Base-by-base conservation (phyloP, 2,113 vertebrate genomes). In the Proterorhinus semilunaris region DNA sequence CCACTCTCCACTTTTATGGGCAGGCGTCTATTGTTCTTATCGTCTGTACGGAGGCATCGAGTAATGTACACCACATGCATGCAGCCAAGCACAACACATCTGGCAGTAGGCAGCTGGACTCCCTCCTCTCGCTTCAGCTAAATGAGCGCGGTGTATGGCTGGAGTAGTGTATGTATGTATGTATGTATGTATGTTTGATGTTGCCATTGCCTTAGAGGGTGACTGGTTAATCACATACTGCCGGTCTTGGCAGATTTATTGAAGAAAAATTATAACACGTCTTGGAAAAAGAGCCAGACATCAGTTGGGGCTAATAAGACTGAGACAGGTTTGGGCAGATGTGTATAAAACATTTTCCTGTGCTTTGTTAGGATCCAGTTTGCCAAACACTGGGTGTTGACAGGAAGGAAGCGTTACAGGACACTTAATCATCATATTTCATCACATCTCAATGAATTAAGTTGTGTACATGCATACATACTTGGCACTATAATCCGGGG, bases 231-330 rank as follows among this genome's bases (percentile, higher is more conserved):
- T 90, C 88, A 83, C 84, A 84, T 77, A 84, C 83, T 84, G 76
- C 87, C 66, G 81, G 83, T 84, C 84, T 65, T 83, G 82, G 87
- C 87, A 88, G 86, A 90, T 90, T 91, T 89, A 90, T 88, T 83
- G 79, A 87, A 84, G 80, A 83, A 83, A 36, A 89, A 87, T 83
- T 83, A 83, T 86, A 86, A 86, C 70, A 71, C 86, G 76, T 81
- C 71, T 74, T 6, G 10, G 73, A 72, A 82, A 74, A 82, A 76
- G 64, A 81, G 65, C 74, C 80, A 87, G 85, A 84, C 83, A 55
- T 79, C 58, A 66, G 65, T 75, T 74, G 66, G 67, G 4, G 66
- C 83, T 88, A 86, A 90, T 80, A 75, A 79, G 84, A 81, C 75
- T 16, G 57, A 78, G 84, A 85, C 77, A 21, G 63, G 82, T 70